Percentiles rank a stretch among this genome's conserved stretches.
Conservation (phyloP, 2,888 invertebrate species). For the Esperia sulphurella region DNA sequence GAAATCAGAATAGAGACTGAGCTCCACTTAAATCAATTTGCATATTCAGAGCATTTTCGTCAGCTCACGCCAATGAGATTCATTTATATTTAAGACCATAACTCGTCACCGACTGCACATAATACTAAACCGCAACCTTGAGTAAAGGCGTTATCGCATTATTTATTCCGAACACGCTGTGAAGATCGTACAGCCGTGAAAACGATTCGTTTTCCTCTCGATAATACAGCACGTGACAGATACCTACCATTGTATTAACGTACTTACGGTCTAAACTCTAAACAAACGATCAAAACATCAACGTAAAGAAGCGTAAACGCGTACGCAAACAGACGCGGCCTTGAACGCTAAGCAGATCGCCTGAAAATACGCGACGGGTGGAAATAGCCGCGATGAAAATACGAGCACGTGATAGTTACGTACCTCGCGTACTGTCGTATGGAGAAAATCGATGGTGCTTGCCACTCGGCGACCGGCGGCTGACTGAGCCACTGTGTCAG, state of each 20-base stretch:
- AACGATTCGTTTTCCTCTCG: slow-evolving; percentile 56
- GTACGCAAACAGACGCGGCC: slow-evolving; percentile 71
- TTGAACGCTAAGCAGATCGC: slow-evolving; percentile 73
- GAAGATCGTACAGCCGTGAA: slow-evolving; percentile 53
- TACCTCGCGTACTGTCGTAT: slow-evolving; percentile 70
- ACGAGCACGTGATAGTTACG: slow-evolving; percentile 72
- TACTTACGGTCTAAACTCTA: slow-evolving; percentile 34
- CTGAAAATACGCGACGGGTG: slow-evolving; percentile 71
- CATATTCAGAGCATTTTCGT: neutral
- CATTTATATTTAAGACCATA: slow-evolving; percentile 26
- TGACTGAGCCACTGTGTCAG: slow-evolving; percentile 81
- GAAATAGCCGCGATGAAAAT: slow-evolving; percentile 73
- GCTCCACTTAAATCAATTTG: neutral
- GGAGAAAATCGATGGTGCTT: slow-evolving; percentile 76
- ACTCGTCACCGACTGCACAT: slow-evolving; percentile 20
- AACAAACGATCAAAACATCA: slow-evolving; percentile 42
- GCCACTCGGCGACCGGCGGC: slow-evolving; percentile 75
- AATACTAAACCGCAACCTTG: slow-evolving; percentile 33
- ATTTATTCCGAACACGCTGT: slow-evolving; percentile 48
- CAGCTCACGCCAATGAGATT: neutral
- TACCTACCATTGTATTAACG: slow-evolving; percentile 23
- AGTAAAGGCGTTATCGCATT: slow-evolving; percentile 49
- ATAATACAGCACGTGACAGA: slow-evolving; percentile 37
- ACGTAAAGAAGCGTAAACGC: slow-evolving; percentile 49
- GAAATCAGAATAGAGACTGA: neutral